Conservation (phyloP, 2,797 vertebrate species). For the Etheostoma perlongum region DNA sequence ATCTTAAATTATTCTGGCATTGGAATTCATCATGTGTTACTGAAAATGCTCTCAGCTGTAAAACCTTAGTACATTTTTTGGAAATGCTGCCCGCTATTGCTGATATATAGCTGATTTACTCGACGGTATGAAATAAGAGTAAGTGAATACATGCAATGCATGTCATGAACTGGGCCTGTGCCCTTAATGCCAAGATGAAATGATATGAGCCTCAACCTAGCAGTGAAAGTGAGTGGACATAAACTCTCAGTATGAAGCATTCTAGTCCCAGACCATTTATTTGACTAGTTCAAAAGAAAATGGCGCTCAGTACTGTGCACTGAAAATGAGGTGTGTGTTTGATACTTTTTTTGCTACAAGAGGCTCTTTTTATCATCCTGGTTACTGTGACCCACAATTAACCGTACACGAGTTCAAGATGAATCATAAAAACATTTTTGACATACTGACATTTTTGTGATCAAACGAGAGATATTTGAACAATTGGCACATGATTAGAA, state of each 20-base stretch:
- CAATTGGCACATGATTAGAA: background rate
- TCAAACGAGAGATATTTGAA: background rate
- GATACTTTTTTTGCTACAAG: background rate
- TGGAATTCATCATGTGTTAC: constrained; percentile 13
- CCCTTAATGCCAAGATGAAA: constrained; percentile 25
- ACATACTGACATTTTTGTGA: background rate
- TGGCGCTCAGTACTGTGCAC: no score
- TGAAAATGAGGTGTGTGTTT: background rate
- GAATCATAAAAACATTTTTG: background rate
- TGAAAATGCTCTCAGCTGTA: constrained; percentile 47
- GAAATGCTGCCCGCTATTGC: constrained; percentile 30
- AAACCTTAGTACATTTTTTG: constrained; percentile 40
- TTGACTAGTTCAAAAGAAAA: no score
- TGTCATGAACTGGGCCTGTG: constrained; percentile 25
- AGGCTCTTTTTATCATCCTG: background rate
- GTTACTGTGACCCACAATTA: background rate
- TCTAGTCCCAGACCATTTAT: background rate
- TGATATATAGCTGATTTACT: constrained; percentile 31
- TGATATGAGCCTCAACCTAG: constrained; percentile 13
- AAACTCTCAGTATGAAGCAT: background rate
- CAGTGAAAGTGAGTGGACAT: background rate
- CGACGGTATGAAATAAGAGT: constrained; percentile 10
- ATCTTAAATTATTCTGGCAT: constrained; percentile 39
- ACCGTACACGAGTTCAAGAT: background rate
- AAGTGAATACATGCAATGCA: constrained; percentile 26